phyloP scores from a whole-genome alignment of 23 tunicate genomes.

The Trididemnum clinides region DNA sequence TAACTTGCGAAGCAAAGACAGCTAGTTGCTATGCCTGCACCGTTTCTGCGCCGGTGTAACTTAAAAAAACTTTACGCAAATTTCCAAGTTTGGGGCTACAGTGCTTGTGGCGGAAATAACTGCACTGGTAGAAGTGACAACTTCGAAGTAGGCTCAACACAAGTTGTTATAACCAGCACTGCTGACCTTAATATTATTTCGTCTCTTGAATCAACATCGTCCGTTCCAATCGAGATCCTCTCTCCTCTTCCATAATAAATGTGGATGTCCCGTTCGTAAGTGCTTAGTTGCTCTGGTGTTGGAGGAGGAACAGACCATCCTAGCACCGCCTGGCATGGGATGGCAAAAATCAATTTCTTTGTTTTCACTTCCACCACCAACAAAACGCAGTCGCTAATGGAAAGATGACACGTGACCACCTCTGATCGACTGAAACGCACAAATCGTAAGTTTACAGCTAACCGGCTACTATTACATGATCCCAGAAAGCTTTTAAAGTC shows the following conservation, averaged over 20 bases:
- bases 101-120: too few species aligned
- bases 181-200: constrained; percentile 65
- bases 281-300: neutral
- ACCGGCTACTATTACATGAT: too few species aligned
- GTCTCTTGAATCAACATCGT: constrained; percentile 50
- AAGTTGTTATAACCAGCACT: too few species aligned
- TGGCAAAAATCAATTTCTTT: constrained; percentile 69
- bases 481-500: too few species aligned
- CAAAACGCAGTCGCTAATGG: constrained; percentile 83
- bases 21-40: too few species aligned
- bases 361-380: constrained; percentile 47
- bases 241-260: constrained; percentile 91
- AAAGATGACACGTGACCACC: constrained; percentile 62
- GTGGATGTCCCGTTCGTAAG: constrained; percentile 44
- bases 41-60: too few species aligned
- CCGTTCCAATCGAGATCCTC: constrained; percentile 52
- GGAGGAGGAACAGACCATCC: constrained; percentile 85
- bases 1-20: too few species aligned
- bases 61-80: too few species aligned
- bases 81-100: too few species aligned
- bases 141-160: too few species aligned
- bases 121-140: too few species aligned
- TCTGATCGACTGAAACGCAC: constrained; percentile 19
- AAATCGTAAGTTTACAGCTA: too few species aligned
- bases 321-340: constrained; percentile 87